These are phyloP conservation scores for Ptychobarbus kaznakovi DNA, from an alignment of 2,797 vertebrate species.

Conservation along the genomic window DNA sequence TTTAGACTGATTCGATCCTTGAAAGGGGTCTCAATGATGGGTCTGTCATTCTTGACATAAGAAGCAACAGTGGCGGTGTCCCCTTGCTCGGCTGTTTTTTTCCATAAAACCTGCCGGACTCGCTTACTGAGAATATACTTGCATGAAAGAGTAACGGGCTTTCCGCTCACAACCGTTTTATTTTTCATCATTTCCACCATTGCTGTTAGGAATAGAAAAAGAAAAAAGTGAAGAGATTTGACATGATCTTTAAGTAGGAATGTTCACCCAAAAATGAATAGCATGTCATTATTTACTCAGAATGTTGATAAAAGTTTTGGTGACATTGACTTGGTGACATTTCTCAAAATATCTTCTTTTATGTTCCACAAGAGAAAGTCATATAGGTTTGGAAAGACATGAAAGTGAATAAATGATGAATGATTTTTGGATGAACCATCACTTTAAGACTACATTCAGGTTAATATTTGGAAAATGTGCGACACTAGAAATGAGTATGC, in stretches of 20 bases:
- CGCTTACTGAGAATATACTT: slow-evolving; percentile 66
- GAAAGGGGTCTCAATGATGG: slow-evolving; percentile 56
- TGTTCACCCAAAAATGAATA: background rate
- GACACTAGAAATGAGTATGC: background rate
- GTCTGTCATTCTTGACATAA: slow-evolving; percentile 46
- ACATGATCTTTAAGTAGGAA: background rate
- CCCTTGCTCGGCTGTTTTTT: slow-evolving; percentile 75
- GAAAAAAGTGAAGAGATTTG: background rate
- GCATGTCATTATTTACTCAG: background rate
- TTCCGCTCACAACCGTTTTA: slow-evolving; percentile 70
- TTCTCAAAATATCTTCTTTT: background rate
- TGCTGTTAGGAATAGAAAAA: slow-evolving; percentile 61
- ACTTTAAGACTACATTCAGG: background rate
- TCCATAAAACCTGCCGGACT: slow-evolving; percentile 80
- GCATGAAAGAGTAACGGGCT: slow-evolving; percentile 70
- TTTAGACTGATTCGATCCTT: slow-evolving; percentile 66
- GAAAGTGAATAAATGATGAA: background rate
- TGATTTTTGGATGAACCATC: background rate
- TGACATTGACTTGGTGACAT: background rate
- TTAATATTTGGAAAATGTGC: background rate
- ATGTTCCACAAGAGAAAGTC: background rate
- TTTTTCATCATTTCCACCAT: slow-evolving; percentile 71
- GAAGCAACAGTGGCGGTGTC: slow-evolving; percentile 71
- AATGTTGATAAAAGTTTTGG: background rate
- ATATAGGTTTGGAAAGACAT: background rate